Conservation (phyloP, 2,797 vertebrate genomes). For the Hirundo rustica region DNA sequence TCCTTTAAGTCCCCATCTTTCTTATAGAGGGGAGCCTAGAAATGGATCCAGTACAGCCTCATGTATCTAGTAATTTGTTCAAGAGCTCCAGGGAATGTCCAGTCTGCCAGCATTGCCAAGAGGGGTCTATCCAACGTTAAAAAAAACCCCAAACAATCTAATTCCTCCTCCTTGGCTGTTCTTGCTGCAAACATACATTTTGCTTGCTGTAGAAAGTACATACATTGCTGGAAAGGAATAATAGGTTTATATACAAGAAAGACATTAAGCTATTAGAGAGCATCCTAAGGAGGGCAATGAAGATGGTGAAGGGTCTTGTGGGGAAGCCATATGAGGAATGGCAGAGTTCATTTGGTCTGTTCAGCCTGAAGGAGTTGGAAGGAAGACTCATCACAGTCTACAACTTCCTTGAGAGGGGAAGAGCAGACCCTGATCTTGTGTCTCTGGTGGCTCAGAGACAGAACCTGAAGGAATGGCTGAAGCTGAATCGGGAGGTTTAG, state of each 20-base stretch:
- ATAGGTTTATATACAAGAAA: neutral
- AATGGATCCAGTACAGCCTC: neutral
- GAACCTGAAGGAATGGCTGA: neutral
- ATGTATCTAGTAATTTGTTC: neutral
- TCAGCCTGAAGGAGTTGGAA: neutral
- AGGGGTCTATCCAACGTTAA: neutral
- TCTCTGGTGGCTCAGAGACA: neutral
- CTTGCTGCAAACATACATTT: neutral
- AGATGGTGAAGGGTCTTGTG: neutral
- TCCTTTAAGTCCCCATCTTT: neutral
- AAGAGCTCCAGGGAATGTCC: neutral
- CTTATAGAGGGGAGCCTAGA: neutral
- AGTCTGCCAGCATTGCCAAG: neutral
- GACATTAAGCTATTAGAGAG: neutral
- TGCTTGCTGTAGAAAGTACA: neutral
- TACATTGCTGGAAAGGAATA: neutral
- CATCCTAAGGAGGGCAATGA: neutral
- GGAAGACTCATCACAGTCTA: neutral
- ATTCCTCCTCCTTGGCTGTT: neutral
- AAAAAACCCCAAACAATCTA: neutral
- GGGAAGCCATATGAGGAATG: neutral
- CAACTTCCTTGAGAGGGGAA: neutral
- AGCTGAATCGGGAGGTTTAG: neutral
- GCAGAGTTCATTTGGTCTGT: neutral
- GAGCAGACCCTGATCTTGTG: neutral